A percentile compares a stretch with the other conserved stretches of the same genome.
phyloP scores from a whole-genome alignment of 1,140 invertebrate species.

The Metaphire vulgaris region DNA sequence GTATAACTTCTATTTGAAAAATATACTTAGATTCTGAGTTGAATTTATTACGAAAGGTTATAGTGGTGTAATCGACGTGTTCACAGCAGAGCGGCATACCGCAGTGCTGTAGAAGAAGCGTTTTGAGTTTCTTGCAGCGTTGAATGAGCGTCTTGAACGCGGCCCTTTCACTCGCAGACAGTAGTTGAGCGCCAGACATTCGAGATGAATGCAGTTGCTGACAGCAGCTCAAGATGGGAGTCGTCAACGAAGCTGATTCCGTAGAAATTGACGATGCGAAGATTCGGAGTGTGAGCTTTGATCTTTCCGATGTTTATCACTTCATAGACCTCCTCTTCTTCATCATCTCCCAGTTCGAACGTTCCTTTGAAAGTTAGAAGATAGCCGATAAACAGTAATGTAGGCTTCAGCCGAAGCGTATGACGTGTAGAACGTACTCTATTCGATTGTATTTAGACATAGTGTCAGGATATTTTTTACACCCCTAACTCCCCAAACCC shows the following conservation, averaged over 20 bases:
- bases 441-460: too few species aligned
- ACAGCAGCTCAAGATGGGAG: slow-evolving; percentile 94
- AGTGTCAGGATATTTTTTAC: too few species aligned
- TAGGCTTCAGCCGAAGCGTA: too few species aligned
- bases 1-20: too few species aligned
- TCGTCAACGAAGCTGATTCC: slow-evolving; percentile 98
- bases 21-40: too few species aligned
- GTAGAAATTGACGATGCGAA: slow-evolving; percentile 55
- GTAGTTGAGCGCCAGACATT: slow-evolving; percentile 92
- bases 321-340: slow-evolving; percentile 99
- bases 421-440: too few species aligned
- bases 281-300: slow-evolving; percentile 77
- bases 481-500: too few species aligned
- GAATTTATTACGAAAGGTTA: too few species aligned
- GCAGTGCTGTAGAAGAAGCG: slow-evolving; percentile 90
- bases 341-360: slow-evolving; percentile 91
- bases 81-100: too few species aligned
- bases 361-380: slow-evolving; percentile 82
- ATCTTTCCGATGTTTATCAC: slow-evolving; percentile 82
- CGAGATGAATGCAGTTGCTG: slow-evolving; percentile 70
- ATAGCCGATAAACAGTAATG: too few species aligned
- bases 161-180: slow-evolving; percentile 92
- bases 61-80: too few species aligned
- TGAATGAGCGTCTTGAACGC: slow-evolving; percentile 90
- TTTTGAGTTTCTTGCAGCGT: slow-evolving; percentile 81